Conservation (phyloP, 2,888 invertebrate genomes). For the Dermolepida albohirtum region DNA sequence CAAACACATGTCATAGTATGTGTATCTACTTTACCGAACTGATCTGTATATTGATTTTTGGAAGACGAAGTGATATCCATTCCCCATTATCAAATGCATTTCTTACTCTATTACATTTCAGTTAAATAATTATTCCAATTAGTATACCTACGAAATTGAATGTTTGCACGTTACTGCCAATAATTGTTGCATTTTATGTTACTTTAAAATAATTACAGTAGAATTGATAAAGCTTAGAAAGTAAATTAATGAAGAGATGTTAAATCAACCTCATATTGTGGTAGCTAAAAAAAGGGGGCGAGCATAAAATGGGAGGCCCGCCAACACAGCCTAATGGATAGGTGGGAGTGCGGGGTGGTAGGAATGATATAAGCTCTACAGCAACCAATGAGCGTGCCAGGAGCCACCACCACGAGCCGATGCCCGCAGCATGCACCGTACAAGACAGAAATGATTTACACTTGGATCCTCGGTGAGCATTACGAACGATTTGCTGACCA, state of each 20-base stretch:
- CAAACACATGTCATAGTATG: too few species aligned
- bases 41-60: too few species aligned
- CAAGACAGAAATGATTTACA: slow-evolving; percentile 71
- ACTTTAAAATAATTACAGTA: too few species aligned
- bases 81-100: too few species aligned
- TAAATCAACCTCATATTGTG: slow-evolving; percentile 19
- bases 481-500: slow-evolving; percentile 75
- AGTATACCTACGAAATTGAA: too few species aligned
- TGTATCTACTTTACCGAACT: too few species aligned
- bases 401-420: slow-evolving; percentile 53
- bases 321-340: slow-evolving; percentile 53
- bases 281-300: slow-evolving; percentile 28
- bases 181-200: too few species aligned
- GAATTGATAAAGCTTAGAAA: too few species aligned
- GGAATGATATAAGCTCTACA: slow-evolving; percentile 52
- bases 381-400: slow-evolving; percentile 53
- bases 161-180: too few species aligned
- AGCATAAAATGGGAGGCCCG: slow-evolving; percentile 47
- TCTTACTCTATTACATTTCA: too few species aligned
- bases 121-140: too few species aligned
- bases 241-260: neutral
- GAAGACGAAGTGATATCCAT: too few species aligned
- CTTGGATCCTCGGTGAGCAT: slow-evolving; percentile 85
- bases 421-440: slow-evolving; percentile 54
- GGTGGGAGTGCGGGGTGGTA: slow-evolving; percentile 42